Evolutionary conservation across 1,140 invertebrate genomes (phyloP).

Genomic region (Sycophaga agraensis): DNA sequence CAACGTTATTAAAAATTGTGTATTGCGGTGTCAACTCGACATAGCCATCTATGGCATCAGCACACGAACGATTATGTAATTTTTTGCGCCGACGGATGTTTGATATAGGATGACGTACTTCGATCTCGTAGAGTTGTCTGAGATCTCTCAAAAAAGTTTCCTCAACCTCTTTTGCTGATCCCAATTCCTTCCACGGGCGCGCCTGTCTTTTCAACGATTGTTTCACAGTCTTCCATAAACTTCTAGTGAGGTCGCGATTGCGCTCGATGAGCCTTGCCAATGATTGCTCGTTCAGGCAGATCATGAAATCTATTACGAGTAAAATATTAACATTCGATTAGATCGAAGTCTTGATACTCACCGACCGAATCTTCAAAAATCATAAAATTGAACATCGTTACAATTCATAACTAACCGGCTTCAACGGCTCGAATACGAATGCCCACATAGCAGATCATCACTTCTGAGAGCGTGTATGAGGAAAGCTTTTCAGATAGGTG

Average conservation of each 20-base stretch:
- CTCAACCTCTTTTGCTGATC: constrained; percentile 65
- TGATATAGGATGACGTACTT: constrained; percentile 50
- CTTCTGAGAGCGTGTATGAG: constrained; percentile 55
- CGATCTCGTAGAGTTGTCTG: constrained; percentile 64
- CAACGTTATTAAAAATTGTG: constrained; percentile 53
- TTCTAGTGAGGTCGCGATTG: constrained; percentile 57
- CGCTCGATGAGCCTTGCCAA: constrained; percentile 52
- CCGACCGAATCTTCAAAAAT: too few species aligned
- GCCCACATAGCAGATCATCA: constrained; percentile 69
- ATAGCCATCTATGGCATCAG: constrained; percentile 65
- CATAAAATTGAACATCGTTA: neutral
- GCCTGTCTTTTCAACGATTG: constrained; percentile 62
- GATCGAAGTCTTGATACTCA: too few species aligned
- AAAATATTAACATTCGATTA: too few species aligned
- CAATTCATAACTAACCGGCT: constrained; percentile 6
- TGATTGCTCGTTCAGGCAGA: constrained; percentile 61
- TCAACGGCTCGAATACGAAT: constrained; percentile 31
- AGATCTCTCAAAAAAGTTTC: constrained; percentile 52
- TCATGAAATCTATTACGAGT: neutral
- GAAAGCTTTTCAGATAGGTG: constrained; percentile 38
- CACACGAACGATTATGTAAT: constrained; percentile 51
- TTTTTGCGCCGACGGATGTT: constrained; percentile 6
- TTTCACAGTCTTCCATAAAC: constrained; percentile 59
- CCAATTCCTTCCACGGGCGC: constrained; percentile 62
- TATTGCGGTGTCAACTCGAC: constrained; percentile 61